Evolutionary conservation across 2,797 vertebrate genomes (phyloP), one percentile per base, ranked within the genome.

Genomic region (Glyptemys insculpta): DNA sequence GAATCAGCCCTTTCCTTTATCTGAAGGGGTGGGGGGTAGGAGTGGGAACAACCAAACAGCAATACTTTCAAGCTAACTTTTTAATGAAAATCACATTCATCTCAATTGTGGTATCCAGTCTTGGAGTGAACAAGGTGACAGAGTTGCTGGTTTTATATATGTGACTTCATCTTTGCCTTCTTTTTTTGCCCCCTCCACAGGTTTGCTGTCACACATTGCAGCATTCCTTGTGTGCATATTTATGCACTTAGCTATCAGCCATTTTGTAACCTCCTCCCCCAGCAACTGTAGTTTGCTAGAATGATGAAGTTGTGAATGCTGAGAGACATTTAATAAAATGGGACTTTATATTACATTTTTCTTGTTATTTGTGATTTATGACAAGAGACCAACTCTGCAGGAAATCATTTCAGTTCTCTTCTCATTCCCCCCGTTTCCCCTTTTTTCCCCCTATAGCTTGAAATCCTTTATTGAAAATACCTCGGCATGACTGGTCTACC

Each of bases 361-460:
- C 47, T 81, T 92, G 86, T 90, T 91, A 87, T 83, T 97, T 96
- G 53, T 96, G 91, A 97, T 96, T 98, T 94, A 96, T 96, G 94
- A 88, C 76, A 90, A 96, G 86, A 93, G 49, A 49, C 62, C 90
- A 56, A 19, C 1, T 27, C 53, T 96, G 56, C 56, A 95, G 91
- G 93, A 96, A 93, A 89, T 95, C 86, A 89, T 95, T 94, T 95
- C 79, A 81, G 85, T 85, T 94, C 91, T 93, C 59, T 93, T 15
- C 88, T 95, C 80, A 78, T 89, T 96, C 52, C 3, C 9, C n/a
- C 11, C 3, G 86, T 92, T 14, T 8, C 37, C 25, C 49, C 89
- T 89, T 95, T 49, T 49, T 5, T 6, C 23, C 37, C 49, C 93
- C 87, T 95, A 47, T 87, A 53, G 87, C 96, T 96, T 44, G 68